Evolutionary conservation across 2,888 invertebrate genomes (phyloP), one percentile per base, ranked within the genome.

Genomic region (Drosophila subquinaria): DNA sequence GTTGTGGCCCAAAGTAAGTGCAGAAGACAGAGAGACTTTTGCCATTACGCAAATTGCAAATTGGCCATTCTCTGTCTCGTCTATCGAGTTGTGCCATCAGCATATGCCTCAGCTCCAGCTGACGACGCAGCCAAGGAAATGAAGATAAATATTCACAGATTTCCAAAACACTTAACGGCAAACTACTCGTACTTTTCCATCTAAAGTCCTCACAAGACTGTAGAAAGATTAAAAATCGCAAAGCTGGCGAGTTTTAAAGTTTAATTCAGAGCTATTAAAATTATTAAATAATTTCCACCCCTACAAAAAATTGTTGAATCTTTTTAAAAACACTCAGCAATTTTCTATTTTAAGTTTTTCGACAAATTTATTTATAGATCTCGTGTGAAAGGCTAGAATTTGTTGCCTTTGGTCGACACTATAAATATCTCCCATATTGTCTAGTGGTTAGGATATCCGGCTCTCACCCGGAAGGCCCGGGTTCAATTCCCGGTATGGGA

Each of bases 401-500:
- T 40, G 17, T 43, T 42, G n/a, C 1, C 3, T 11, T 23, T 40
- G 2, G 17, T 13, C 20, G 4, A 5, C 4, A n/a, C n/a, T n/a
- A n/a, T 0, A 0, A 0, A 0, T 6, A 56, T 13, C 56, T 92
- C 91, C 91, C 91, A 90, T 92, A 92, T 91, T 90, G 91, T 91
- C 92, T 92, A 92, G 92, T 91, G 91, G 91, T 85, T 92, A 91
- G 91, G 92, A 92, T 91, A 91, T 90, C 91, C 91, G 91, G 91
- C 90, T 92, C 90, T 92, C 92, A 92, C 92, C 92, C 91, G 90
- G 91, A 89, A 92, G 92, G 95, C 96, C 95, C 96, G 95, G 95
- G 96, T 96, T 96, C 96, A 95, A 96, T 96, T 96, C 95, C 96
- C 96, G 96, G 96, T 96, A 96, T 96, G 96, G 96, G 96, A 96